A percentile compares a stretch with the other conserved stretches of the same genome.
phyloP scores from a whole-genome alignment of 2,888 invertebrate species.

The Oxycera nigricornis region DNA sequence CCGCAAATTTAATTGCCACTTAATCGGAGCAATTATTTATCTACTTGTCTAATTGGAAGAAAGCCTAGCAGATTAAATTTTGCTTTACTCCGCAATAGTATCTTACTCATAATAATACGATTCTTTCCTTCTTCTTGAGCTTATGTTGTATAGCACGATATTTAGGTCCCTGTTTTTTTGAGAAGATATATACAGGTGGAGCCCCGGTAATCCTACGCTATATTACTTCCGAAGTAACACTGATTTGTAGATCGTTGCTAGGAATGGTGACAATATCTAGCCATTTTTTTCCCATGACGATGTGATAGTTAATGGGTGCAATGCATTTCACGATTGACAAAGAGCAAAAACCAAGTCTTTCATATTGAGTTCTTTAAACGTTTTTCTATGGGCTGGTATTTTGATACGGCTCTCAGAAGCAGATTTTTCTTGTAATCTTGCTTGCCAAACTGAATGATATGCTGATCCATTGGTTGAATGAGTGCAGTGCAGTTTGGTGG shows the following conservation, averaged over 20 bases:
- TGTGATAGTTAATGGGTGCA: not conserved
- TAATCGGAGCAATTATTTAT: too few species aligned
- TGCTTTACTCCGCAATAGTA: too few species aligned
- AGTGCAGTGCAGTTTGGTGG: slow-evolving; percentile 1
- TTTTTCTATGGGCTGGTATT: not conserved
- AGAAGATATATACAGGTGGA: too few species aligned
- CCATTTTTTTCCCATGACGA: not conserved
- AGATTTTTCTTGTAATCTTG: not conserved
- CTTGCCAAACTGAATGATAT: not conserved
- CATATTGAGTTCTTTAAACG: not conserved
- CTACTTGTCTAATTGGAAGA: too few species aligned
- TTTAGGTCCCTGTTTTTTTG: too few species aligned
- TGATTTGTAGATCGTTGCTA: not conserved
- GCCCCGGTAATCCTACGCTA: too few species aligned
- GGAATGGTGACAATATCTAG: not conserved
- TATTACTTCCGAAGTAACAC: not conserved
- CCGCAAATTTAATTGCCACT: too few species aligned
- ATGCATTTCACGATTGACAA: not conserved
- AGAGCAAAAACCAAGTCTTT: slow-evolving; percentile 5
- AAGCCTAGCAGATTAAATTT: too few species aligned
- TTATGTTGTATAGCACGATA: too few species aligned
- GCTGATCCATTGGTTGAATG: not conserved
- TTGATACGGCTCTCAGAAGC: not conserved
- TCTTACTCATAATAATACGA: too few species aligned
- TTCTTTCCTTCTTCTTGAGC: too few species aligned